Evolutionary conservation across 2,888 invertebrate genomes (phyloP).

Genomic region (Tipula confusa): DNA sequence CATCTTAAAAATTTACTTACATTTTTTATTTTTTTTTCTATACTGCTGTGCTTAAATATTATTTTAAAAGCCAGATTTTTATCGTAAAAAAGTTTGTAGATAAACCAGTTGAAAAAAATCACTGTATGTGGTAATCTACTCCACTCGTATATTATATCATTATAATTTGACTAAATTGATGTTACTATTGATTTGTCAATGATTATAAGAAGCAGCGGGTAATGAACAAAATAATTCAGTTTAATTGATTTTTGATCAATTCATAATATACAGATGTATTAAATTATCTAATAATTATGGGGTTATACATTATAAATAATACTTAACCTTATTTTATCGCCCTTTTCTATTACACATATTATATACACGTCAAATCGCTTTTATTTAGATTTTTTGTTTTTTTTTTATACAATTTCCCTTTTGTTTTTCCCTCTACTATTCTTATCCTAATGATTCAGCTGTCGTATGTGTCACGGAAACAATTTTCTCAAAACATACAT

Average conservation of each 20-base stretch:
- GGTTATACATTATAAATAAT: background rate
- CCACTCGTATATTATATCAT: background rate
- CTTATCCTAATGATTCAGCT: background rate
- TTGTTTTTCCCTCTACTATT: background rate
- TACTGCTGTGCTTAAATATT: background rate
- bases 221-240: background rate
- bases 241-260: background rate
- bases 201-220: background rate
- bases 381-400: background rate
- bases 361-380: background rate
- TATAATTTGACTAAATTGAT: background rate
- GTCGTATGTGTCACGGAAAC: constrained; percentile 25
- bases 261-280: background rate
- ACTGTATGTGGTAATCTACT: background rate
- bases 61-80: constrained; percentile 26
- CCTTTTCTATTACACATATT: background rate
- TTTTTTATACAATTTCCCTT: background rate
- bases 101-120: background rate
- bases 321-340: background rate
- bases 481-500: background rate
- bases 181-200: background rate
- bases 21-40: background rate
- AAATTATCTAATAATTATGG: background rate
- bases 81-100: background rate
- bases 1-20: constrained; percentile 13